These are phyloP conservation scores for Brachystomella parvula DNA, from an alignment of 1,140 invertebrate species.

Conservation along the genomic window DNA sequence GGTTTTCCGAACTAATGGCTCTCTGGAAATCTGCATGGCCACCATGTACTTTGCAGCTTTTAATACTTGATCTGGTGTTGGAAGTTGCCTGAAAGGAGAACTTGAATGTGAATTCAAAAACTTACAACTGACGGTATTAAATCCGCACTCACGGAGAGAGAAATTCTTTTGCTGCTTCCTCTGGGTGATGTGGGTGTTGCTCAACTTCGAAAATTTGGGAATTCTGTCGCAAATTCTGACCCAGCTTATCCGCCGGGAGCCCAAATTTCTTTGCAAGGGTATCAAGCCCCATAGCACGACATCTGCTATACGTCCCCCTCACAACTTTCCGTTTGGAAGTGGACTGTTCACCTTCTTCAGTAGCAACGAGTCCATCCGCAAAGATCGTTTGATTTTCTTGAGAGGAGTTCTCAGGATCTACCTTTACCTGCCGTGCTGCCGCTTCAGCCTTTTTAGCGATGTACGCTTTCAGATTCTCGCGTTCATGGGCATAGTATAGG, in stretches of 20 bases:
- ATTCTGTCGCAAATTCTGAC: conserved; percentile 91
- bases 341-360: conserved; percentile 48
- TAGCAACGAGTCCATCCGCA: conserved; percentile 55
- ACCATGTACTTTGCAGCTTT: conserved; percentile 89
- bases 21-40: conserved; percentile 81
- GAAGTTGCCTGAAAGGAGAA: conserved; percentile 46
- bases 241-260: conserved; percentile 89
- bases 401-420: conserved; percentile 40
- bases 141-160: conserved; percentile 44
- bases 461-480: conserved; percentile 70
- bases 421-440: conserved; percentile 44
- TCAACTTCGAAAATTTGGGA: conserved; percentile 96
- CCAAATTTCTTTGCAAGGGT: conserved; percentile 86
- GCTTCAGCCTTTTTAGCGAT: conserved; percentile 50
- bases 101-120: conserved; percentile 6
- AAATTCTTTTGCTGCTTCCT: conserved; percentile 70
- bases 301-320: conserved; percentile 78
- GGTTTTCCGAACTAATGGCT: conserved; percentile 78
- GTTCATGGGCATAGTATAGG: conserved; percentile 78
- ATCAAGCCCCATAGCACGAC: conserved; percentile 70
- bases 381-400: conserved; percentile 43
- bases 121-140: not conserved
- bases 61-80: conserved; percentile 64
- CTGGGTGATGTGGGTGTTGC: conserved; percentile 71
- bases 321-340: conserved; percentile 74